These are phyloP conservation scores for Danaus chrysippus DNA, from an alignment of 2,888 invertebrate species.

Conservation along the genomic window DNA sequence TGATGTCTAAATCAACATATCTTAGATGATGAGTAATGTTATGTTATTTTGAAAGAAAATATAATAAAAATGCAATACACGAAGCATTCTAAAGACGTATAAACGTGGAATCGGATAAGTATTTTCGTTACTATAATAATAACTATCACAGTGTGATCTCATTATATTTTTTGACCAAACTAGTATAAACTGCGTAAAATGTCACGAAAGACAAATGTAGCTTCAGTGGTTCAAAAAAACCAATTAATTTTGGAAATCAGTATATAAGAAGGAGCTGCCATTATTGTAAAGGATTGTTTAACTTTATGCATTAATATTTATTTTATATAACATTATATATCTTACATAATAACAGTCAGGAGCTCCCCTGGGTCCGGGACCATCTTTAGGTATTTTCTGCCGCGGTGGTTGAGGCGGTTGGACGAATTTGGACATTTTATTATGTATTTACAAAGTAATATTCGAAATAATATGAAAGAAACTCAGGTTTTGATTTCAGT, in stretches of 20 bases:
- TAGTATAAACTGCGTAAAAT: too few species aligned
- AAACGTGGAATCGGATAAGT: too few species aligned
- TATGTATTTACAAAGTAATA: not conserved
- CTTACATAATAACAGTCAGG: constrained; percentile 67
- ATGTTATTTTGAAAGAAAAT: not conserved
- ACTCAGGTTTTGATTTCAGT: not conserved
- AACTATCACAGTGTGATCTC: too few species aligned
- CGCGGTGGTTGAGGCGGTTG: constrained; percentile 25
- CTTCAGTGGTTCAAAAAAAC: too few species aligned
- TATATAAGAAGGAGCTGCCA: too few species aligned
- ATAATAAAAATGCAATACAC: not conserved
- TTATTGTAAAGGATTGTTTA: too few species aligned
- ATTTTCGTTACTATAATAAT: too few species aligned
- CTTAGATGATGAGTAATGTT: not conserved
- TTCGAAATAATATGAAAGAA: not conserved
- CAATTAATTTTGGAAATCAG: too few species aligned
- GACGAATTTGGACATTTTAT: constrained; percentile 2
- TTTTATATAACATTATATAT: constrained; percentile 13
- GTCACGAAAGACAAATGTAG: too few species aligned
- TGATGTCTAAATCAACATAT: constrained; percentile 48
- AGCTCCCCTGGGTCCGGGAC: constrained; percentile 56
- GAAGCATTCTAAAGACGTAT: too few species aligned
- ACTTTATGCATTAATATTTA: not conserved
- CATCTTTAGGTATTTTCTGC: constrained; percentile 58
- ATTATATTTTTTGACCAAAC: too few species aligned